A percentile compares a stretch with the other conserved stretches of the same genome.
Evolutionary conservation across 2,888 invertebrate genomes (phyloP).

Genomic region (Xanthia togata): DNA sequence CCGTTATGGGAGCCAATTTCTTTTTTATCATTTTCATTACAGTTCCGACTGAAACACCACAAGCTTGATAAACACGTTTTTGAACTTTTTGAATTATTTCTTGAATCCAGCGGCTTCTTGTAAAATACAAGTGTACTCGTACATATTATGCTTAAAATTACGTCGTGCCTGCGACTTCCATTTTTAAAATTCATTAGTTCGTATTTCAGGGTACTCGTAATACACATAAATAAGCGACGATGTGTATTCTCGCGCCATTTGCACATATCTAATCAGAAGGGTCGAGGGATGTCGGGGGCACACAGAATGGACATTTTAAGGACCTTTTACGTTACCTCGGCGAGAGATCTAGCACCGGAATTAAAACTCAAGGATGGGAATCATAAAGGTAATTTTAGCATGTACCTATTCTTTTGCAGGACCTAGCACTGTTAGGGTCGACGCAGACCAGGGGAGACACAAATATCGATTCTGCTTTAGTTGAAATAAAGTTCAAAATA

Average conservation of each 20-base stretch:
- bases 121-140: too few species aligned
- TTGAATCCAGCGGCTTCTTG: too few species aligned
- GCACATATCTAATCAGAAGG: conserved; percentile 89
- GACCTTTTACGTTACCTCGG: conserved; percentile 94
- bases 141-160: too few species aligned
- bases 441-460: neutral
- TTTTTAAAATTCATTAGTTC: neutral
- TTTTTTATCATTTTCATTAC: too few species aligned
- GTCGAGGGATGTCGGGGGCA: conserved; percentile 91
- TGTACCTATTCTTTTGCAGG: neutral
- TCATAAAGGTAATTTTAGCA: conserved; percentile 70
- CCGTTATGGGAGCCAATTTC: too few species aligned
- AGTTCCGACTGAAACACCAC: too few species aligned
- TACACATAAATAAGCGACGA: conserved; percentile 92
- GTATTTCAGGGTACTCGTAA: conserved; percentile 91
- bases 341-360: conserved; percentile 86
- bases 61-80: too few species aligned
- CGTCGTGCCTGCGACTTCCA: too few species aligned
- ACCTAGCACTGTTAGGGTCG: neutral
- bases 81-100: too few species aligned
- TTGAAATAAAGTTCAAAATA: neutral
- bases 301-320: conserved; percentile 93
- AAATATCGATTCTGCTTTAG: neutral
- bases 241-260: conserved; percentile 93
- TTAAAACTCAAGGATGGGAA: conserved; percentile 69